Evolutionary conservation across 2,888 invertebrate species (phyloP), one percentile per base, ranked within the genome.

Genomic region (Serrognathus titanus): DNA sequence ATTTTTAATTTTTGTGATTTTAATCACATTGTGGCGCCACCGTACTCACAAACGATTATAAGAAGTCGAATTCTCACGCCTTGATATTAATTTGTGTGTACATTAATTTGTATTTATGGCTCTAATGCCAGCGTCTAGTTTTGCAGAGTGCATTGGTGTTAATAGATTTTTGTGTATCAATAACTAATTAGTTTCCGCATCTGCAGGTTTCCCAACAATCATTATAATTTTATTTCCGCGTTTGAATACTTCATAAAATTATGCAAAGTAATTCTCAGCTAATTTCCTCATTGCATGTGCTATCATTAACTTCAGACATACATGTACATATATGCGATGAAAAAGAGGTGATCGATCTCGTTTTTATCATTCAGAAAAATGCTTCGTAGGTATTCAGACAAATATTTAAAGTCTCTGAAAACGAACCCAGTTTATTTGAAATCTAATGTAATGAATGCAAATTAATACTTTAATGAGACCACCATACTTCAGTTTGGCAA

Each of bases 21-120:
- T 51, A 51, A 51, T 51, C 51, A 40, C 40, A 40, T 40, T 51
- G 37, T 40, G 51, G 51, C 51, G 51, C 51, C 51, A 11, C 16
- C 8, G 43, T 43, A 16, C 43, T 11, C 20, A 43, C 43, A 43
- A 43, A 5, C 20, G 43, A 43, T 43, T 11, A 16, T 31, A 51
- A 40, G 51, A 51, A 40, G 20, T 51, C 3, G 20, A 20, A 51
- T 51, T 51, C 51, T 20, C 51, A 51, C 51, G 51, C 37, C 40
- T 40, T 13, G 24, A 16, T 38, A 51, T 51, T 51, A 51, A 51
- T 51, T 51, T 51, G 40, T 43, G 16, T 43, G 24, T 31, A 31
- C 24, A 43, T 43, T 43, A 43, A 43, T 43, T 43, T 16, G 12
- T 43, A 13, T 20, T 43, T 43, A 31, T 31, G 24, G 24, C 24